These are phyloP conservation scores for Sitta europaea DNA, from an alignment of 2,113 vertebrate species.

Conservation along the genomic window DNA sequence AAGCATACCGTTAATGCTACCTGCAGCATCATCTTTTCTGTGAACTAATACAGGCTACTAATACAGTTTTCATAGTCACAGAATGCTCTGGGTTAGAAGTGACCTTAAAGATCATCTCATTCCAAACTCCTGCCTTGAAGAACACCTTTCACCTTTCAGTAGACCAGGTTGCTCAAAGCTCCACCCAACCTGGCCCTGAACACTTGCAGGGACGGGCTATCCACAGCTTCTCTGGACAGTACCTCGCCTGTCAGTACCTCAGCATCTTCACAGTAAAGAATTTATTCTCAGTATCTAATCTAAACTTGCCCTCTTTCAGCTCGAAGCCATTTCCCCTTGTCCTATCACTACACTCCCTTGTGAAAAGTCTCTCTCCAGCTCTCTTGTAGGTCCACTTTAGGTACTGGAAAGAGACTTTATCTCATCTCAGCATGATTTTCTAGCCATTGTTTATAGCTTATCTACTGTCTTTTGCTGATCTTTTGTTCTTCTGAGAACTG, in stretches of 20 bases:
- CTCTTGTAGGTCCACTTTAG: neutral
- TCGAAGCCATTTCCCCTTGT: neutral
- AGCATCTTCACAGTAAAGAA: neutral
- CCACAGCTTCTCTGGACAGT: neutral
- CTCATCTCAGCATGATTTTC: neutral
- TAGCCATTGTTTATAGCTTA: conserved; percentile 8
- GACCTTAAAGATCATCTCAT: neutral
- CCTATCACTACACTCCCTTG: neutral
- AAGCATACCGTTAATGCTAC: neutral
- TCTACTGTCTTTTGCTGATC: neutral
- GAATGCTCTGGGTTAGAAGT: neutral
- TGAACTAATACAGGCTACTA: neutral
- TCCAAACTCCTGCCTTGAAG: neutral
- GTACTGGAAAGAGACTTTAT: neutral
- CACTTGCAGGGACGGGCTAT: neutral
- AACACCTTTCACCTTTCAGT: neutral
- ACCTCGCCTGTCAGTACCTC: neutral
- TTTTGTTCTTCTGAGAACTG: neutral
- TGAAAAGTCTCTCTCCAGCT: neutral
- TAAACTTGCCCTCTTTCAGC: neutral
- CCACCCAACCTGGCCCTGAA: neutral
- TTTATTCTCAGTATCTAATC: neutral
- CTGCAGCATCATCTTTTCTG: neutral
- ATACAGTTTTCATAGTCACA: neutral
- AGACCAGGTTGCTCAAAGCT: neutral